These are phyloP conservation scores for Neostethus bicornis DNA, from an alignment of 2,797 vertebrate species.

Conservation along the genomic window DNA sequence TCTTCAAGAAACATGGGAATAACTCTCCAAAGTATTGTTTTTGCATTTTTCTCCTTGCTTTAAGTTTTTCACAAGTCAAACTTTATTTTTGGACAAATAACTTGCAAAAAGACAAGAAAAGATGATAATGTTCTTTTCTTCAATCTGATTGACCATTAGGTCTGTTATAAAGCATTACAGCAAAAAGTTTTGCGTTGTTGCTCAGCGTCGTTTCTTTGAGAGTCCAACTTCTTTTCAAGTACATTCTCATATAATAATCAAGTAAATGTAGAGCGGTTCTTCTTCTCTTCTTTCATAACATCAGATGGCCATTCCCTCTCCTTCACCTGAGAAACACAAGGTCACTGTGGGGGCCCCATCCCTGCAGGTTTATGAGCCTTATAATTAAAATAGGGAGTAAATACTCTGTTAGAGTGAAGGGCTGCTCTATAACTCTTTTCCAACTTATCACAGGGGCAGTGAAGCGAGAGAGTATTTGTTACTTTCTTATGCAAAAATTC, in stretches of 20 bases:
- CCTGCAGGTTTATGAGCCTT: constrained; percentile 82
- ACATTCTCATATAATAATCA: constrained; percentile 16
- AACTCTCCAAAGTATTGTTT: too few species aligned
- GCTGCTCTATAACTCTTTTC: constrained; percentile 78
- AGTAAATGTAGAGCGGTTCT: constrained; percentile 23
- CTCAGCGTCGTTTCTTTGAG: constrained; percentile 1
- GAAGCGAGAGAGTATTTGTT: constrained; percentile 74
- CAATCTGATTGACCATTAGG: too few species aligned
- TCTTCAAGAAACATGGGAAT: too few species aligned
- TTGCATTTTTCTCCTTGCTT: too few species aligned
- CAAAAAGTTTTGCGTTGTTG: background rate
- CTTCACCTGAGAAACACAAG: constrained; percentile 81
- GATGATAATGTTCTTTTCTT: too few species aligned
- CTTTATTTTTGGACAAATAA: too few species aligned
- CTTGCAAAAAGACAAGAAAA: too few species aligned
- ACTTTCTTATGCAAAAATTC: constrained; percentile 68
- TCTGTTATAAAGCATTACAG: background rate
- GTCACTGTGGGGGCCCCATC: constrained; percentile 70
- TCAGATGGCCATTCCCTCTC: constrained; percentile 68
- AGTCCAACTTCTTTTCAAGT: constrained; percentile 8
- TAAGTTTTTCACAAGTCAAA: too few species aligned
- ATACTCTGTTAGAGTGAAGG: constrained; percentile 77
- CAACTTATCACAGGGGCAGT: constrained; percentile 74
- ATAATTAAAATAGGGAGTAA: constrained; percentile 86
- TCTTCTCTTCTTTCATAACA: constrained; percentile 38